Evolutionary conservation across 2,113 vertebrate genomes (phyloP).

Genomic region (Oreochromis spilurus): DNA sequence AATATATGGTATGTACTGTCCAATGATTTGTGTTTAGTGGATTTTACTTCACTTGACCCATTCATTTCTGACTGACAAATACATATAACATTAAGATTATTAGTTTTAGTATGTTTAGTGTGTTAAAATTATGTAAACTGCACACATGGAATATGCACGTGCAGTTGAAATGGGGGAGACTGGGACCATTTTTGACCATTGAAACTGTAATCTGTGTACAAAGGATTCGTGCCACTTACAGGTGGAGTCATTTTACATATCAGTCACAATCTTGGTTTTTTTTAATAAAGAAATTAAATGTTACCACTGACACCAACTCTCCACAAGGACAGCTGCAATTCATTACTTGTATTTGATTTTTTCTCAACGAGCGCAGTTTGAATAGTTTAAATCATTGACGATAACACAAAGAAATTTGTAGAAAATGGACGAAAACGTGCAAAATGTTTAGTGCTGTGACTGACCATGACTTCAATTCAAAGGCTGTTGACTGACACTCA

Average conservation of each 20-base stretch:
- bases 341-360: not conserved
- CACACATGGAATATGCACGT: no score
- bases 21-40: not conserved
- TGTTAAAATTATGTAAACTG: not conserved
- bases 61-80: rapidly evolving
- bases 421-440: not conserved
- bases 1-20: not conserved
- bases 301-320: not conserved
- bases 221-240: not conserved
- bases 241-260: not conserved
- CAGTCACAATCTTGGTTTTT: not conserved
- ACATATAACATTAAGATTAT: rapidly evolving
- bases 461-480: not conserved
- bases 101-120: not conserved
- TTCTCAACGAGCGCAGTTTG: rapidly evolving
- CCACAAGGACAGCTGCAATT: not conserved
- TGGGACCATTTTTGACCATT: not conserved
- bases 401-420: not conserved
- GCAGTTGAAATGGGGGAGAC: not conserved
- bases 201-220: not conserved
- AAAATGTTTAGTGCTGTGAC: not conserved
- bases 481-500: not conserved
- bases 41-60: not conserved
- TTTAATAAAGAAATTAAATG: not conserved
- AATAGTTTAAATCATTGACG: not conserved